Evolutionary conservation across 2,888 invertebrate species (phyloP).

Genomic region (Dynastes grantii): DNA sequence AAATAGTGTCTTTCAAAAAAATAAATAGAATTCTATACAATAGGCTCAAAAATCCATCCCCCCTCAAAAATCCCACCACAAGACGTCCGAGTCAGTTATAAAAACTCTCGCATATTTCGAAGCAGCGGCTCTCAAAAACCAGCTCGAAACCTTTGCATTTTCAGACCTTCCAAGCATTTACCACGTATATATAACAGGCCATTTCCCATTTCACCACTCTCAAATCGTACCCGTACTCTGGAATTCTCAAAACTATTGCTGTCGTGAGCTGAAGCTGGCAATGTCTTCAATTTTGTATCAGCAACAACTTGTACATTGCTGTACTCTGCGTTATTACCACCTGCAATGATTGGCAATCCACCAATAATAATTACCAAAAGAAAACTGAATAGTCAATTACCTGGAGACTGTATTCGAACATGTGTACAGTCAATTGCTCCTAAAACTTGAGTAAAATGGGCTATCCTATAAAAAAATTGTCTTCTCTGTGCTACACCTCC

Average conservation of each 20-base stretch:
- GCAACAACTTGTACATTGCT: conserved; percentile 24
- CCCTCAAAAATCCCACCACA: too few relatives aligned
- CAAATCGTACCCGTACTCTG: neutral
- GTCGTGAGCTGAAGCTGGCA: conserved; percentile 21
- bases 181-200: neutral
- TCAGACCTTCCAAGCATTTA: too few relatives aligned
- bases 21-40: too few relatives aligned
- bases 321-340: conserved; percentile 16
- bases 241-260: conserved; percentile 10
- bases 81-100: too few relatives aligned
- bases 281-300: conserved; percentile 6
- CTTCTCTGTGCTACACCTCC: neutral
- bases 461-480: neutral
- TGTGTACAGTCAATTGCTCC: neutral
- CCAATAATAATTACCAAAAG: neutral
- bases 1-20: too few relatives aligned
- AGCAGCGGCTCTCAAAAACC: too few relatives aligned
- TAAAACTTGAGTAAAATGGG: too few relatives aligned
- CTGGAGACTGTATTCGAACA: neutral
- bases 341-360: neutral
- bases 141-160: too few relatives aligned
- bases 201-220: conserved; percentile 4
- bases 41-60: too few relatives aligned
- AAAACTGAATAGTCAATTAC: neutral
- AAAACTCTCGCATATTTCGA: too few relatives aligned